Conservation (phyloP, 2,888 invertebrate species). For the Formica aserva region DNA sequence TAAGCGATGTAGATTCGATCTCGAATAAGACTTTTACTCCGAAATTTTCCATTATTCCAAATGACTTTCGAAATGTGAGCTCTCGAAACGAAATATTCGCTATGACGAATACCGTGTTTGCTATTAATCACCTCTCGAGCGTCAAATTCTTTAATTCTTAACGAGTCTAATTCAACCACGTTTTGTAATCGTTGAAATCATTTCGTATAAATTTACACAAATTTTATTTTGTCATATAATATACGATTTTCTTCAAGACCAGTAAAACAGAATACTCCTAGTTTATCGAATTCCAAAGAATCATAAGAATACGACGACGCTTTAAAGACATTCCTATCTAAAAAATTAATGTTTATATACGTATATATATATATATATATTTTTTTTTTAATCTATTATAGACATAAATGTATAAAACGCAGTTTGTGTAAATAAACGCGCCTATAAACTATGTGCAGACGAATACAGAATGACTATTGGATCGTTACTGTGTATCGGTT, state of each 20-base stretch:
- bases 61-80: not conserved
- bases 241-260: not conserved
- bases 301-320: not conserved
- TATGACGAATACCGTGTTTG: not conserved
- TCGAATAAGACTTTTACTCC: not conserved
- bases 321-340: not conserved
- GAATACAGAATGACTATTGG: not conserved
- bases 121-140: not conserved
- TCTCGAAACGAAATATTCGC: not conserved
- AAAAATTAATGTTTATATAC: not conserved
- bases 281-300: not conserved
- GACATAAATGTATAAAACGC: not conserved
- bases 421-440: not conserved
- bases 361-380: no score
- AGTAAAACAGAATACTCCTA: not conserved
- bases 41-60: conserved; percentile 1
- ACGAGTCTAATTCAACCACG: not conserved
- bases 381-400: not conserved
- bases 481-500: not conserved
- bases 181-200: not conserved
- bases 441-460: not conserved
- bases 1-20: conserved; percentile 31
- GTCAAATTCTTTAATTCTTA: not conserved
- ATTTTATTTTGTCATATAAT: not conserved
- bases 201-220: not conserved